A percentile compares a stretch with the other conserved stretches of the same genome.
Conservation (phyloP, 2,888 invertebrate genomes). For the Habrosyne pyritoides region DNA sequence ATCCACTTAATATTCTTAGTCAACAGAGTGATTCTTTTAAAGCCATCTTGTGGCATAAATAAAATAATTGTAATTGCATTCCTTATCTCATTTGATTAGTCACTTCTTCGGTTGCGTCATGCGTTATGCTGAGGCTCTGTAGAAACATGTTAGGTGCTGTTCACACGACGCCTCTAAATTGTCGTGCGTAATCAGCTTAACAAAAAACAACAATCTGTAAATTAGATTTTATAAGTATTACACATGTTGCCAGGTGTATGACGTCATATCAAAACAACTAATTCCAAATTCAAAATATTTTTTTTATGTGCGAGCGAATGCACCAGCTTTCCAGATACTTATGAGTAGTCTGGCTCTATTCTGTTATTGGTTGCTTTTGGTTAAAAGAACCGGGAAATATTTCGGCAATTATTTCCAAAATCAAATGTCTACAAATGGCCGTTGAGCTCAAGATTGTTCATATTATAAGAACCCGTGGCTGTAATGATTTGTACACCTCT, state of each 20-base stretch:
- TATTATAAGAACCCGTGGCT: not conserved
- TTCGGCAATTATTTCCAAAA: not conserved
- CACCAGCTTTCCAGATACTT: too few species aligned
- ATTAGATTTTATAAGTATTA: not conserved
- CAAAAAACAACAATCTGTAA: not conserved
- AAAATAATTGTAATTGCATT: conserved; percentile 74
- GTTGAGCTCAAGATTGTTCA: not conserved
- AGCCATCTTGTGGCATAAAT: conserved; percentile 51
- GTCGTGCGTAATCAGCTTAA: not conserved
- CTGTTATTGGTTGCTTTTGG: not conserved
- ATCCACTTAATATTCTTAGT: conserved; percentile 17
- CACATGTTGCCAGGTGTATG: not conserved
- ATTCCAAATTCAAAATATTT: not conserved
- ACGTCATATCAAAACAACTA: not conserved
- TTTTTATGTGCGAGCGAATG: too few species aligned
- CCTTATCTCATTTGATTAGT: conserved; percentile 79
- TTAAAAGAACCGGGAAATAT: not conserved
- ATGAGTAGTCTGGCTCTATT: too few species aligned
- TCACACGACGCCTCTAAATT: conserved; percentile 7
- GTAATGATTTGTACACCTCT: not conserved
- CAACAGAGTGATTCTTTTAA: conserved; percentile 33
- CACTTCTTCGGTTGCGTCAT: conserved; percentile 67
- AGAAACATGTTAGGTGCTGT: conserved; percentile 6
- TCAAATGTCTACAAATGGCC: not conserved
- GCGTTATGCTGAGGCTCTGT: conserved; percentile 24